Percentiles rank a stretch among this genome's conserved stretches.
phyloP scores from a whole-genome alignment of 2,113 vertebrate species.

The Hepsetus odoe region DNA sequence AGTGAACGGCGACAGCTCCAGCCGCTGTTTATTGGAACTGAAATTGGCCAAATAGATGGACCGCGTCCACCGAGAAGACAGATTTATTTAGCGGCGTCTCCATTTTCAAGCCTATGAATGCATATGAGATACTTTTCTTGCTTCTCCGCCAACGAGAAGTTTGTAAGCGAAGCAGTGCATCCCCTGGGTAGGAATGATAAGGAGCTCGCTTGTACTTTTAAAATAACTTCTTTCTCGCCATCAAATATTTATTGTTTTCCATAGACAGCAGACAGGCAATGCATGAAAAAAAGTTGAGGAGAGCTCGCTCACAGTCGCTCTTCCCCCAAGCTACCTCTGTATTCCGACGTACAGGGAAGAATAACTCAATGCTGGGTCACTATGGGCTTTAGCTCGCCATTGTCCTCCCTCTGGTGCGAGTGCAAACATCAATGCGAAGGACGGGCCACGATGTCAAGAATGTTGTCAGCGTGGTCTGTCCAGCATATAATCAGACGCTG shows the following conservation, averaged over 20 bases:
- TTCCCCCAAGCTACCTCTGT: neutral
- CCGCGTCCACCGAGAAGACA: conserved; percentile 12
- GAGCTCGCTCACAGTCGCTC: neutral
- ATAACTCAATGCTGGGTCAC: neutral
- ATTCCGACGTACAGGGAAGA: neutral
- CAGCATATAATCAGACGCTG: conserved; percentile 1
- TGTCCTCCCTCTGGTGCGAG: neutral
- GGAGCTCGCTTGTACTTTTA: neutral
- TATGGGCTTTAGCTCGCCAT: neutral
- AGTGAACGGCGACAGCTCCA: neutral
- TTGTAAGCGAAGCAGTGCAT: neutral
- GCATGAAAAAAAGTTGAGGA: neutral
- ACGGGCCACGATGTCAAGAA: neutral
- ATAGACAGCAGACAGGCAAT: neutral
- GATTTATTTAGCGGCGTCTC: neutral
- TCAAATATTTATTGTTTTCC: conserved; percentile 6
- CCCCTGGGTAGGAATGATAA: conserved; percentile 4
- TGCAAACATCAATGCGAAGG: too few species aligned
- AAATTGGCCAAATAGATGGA: conserved; percentile 28
- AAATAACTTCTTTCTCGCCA: neutral
- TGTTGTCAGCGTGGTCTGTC: neutral
- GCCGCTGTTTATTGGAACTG: conserved; percentile 23
- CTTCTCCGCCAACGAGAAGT: neutral
- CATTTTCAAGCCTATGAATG: neutral
- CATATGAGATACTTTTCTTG: neutral